Base-by-base conservation (phyloP, 2,888 invertebrate genomes). In the Patella depressa region DNA sequence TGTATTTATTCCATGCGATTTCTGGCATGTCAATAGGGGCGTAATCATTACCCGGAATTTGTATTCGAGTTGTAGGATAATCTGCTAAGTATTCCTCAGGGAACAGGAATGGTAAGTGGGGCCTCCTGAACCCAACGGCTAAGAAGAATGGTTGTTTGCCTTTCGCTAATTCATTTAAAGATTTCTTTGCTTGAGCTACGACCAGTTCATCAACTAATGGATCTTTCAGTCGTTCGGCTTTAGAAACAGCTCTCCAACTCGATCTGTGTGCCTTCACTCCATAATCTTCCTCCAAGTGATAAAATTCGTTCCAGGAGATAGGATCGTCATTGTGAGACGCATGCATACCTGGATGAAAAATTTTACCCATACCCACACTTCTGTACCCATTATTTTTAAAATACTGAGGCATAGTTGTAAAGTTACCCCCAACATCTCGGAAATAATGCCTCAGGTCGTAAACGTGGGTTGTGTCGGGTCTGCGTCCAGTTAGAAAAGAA, bases 51-150 rank as follows among this genome's bases (percentile, higher is more conserved):
- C 55, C 34, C 2, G 76, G 76, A 19, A 76, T 71, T 12, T 71
- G 45, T 1, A 83, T 76, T 29, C 59, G 59, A 14, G 71, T 72
- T n/a, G 59, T 55, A 34, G 82, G 81, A 65, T 83, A 83, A 17
- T 73, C 76, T 17, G 76, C 57, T 15, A 81, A 76, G 53, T 78
- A 84, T 17, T 78, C 54, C 12, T 72, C 75, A 2, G 85, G 85
- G 69, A 79, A 84, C 11, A 81, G 53, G 69, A 83, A 85, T 0
- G 85, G 84, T 17, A 85, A 74, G 71, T 85, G 84, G 14, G 84
- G 84, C 74, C 81, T 83, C 45, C 77, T 76, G 78, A 84, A 83
- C 1, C 85, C 85, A 4, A 82, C 82, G 14, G 85, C 85, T 29
- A 85, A 55, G 70, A 85, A 85, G 78, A 85, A 82, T 0, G 84